phyloP scores from a whole-genome alignment of 2,797 vertebrate species.

The Pagetopsis macropterus region DNA sequence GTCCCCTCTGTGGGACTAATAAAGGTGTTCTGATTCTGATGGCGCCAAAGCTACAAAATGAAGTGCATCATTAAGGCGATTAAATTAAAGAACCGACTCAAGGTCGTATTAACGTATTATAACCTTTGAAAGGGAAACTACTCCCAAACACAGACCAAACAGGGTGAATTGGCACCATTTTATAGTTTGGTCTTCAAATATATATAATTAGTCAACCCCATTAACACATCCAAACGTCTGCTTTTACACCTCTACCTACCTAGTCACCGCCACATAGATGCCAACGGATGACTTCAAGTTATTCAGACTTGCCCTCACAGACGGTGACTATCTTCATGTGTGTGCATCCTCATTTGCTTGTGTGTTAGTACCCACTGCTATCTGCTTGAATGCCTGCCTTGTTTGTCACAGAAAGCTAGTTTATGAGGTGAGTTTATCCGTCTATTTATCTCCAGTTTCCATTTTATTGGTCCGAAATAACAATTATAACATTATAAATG shows the following conservation, averaged over 20 bases:
- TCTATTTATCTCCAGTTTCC: background rate
- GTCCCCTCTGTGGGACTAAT: too few species aligned
- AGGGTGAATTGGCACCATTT: too few species aligned
- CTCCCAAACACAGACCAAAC: too few species aligned
- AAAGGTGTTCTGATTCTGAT: too few species aligned
- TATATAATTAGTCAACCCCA: too few species aligned
- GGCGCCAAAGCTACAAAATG: too few species aligned
- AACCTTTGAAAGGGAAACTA: too few species aligned
- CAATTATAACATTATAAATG: background rate
- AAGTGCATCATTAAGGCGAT: too few species aligned
- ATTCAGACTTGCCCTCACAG: background rate
- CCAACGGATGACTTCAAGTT: background rate
- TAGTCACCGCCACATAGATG: slow-evolving; percentile 17
- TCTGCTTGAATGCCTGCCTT: background rate
- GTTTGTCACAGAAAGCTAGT: background rate
- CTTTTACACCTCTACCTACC: background rate
- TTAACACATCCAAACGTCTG: too few species aligned
- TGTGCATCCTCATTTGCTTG: background rate
- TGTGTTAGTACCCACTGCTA: background rate
- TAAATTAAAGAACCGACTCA: too few species aligned
- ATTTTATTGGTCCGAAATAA: background rate
- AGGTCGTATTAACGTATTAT: too few species aligned
- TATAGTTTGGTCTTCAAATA: too few species aligned
- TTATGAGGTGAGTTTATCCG: background rate
- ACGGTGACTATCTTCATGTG: background rate